Conservation (phyloP, 1,140 invertebrate genomes). For the Vollenhovia emeryi region DNA sequence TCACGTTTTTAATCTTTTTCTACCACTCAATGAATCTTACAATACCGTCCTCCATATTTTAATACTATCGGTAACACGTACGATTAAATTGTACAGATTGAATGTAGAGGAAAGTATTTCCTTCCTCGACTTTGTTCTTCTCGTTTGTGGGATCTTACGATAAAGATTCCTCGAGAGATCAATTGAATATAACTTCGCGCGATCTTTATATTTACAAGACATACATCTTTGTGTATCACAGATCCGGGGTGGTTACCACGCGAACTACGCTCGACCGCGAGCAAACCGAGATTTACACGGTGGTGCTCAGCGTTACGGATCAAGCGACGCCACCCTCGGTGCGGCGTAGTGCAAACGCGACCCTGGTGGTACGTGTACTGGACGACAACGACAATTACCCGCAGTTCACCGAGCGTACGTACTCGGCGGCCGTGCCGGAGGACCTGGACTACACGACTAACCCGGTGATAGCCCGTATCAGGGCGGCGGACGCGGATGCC, state of each 20-base stretch:
- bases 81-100: too few relatives aligned
- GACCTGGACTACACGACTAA: conserved; percentile 93
- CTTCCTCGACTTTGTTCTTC: too few relatives aligned
- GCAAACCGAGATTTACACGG: conserved; percentile 93
- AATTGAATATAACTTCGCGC: not conserved
- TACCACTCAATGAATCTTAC: not conserved
- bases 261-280: conserved; percentile 95
- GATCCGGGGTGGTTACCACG: conserved; percentile 94
- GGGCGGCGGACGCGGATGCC: conserved; percentile 95
- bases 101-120: too few relatives aligned
- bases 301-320: conserved; percentile 94
- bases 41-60: not conserved
- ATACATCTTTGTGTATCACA: not conserved
- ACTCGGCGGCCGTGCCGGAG: conserved; percentile 94
- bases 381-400: conserved; percentile 99
- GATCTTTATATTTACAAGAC: not conserved
- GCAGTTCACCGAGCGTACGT: conserved; percentile 96
- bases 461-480: conserved; percentile 94
- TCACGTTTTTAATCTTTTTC: not conserved
- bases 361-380: conserved; percentile 92
- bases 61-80: not conserved
- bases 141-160: not conserved
- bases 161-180: not conserved
- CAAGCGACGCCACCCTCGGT: conserved; percentile 90
- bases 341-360: conserved; percentile 92